phyloP scores from a whole-genome alignment of 2,797 vertebrate species.

The Darevskia nairensis region DNA sequence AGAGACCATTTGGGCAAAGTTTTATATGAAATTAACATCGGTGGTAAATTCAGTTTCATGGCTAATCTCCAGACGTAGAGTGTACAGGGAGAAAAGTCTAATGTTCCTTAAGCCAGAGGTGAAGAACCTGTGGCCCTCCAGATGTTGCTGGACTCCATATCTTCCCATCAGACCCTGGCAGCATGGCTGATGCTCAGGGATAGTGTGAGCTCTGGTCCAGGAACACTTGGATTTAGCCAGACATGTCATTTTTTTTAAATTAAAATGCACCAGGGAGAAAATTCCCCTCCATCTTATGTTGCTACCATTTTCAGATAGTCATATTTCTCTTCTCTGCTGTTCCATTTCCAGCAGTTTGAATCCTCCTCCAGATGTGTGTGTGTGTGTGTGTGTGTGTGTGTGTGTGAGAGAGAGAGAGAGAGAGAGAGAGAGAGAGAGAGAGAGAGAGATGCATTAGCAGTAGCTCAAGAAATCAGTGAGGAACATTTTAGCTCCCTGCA shows the following conservation, averaged over 20 bases:
- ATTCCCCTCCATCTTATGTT: neutral
- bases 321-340: slow-evolving; percentile 22
- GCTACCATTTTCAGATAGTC: slow-evolving; percentile 42
- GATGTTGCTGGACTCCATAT: neutral
- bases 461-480: slow-evolving; percentile 40
- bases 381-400: too few relatives aligned
- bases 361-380: slow-evolving; percentile 48
- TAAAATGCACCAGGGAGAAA: slow-evolving; percentile 21
- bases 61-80: neutral
- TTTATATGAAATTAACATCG: neutral
- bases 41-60: neutral
- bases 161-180: neutral
- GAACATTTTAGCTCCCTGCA: neutral
- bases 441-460: slow-evolving; percentile 42
- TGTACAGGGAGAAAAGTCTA: slow-evolving; percentile 26
- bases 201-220: neutral
- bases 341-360: slow-evolving; percentile 47
- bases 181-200: neutral
- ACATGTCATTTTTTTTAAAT: slow-evolving; percentile 11
- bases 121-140: neutral
- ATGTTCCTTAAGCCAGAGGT: neutral
- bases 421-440: slow-evolving; percentile 22
- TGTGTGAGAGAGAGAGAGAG: neutral
- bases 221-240: neutral
- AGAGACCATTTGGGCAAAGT: neutral